Percentiles rank a stretch among this genome's conserved stretches.
Conservation (phyloP, 2,113 vertebrate genomes). For the Canis aureus region DNA sequence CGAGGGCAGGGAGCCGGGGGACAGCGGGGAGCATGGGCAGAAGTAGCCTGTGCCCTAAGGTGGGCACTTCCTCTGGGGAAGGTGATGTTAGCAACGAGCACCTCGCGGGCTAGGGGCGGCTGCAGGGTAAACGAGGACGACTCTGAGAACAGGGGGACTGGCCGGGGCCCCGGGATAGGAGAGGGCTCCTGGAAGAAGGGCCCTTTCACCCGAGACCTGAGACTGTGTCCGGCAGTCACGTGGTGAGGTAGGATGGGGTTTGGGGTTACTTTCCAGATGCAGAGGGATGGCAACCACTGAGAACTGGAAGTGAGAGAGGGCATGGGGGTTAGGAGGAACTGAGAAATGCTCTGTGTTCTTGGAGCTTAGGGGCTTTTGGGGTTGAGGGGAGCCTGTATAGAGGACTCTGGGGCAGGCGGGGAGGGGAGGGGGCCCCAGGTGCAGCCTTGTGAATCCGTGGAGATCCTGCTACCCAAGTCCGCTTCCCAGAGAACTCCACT, state of each 20-base stretch:
- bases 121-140: background rate
- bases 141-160: background rate
- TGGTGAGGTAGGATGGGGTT: background rate
- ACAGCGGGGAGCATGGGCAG: background rate
- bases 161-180: background rate
- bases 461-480: background rate
- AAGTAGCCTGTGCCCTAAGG: background rate
- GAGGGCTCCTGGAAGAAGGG: background rate
- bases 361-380: background rate
- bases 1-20: background rate
- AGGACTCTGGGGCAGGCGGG: background rate
- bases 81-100: background rate
- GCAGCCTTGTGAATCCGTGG: background rate
- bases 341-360: conserved; percentile 18
- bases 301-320: conserved; percentile 66
- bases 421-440: background rate
- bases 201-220: background rate
- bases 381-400: background rate
- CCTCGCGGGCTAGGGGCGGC: background rate
- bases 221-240: background rate
- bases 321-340: background rate
- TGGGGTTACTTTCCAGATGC: background rate
- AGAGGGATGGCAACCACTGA: background rate
- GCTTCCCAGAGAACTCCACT: background rate
- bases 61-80: background rate